A percentile compares a stretch with the other conserved stretches of the same genome.
Evolutionary conservation across 1,140 invertebrate species (phyloP).

Genomic region (Drosophila suzukii): DNA sequence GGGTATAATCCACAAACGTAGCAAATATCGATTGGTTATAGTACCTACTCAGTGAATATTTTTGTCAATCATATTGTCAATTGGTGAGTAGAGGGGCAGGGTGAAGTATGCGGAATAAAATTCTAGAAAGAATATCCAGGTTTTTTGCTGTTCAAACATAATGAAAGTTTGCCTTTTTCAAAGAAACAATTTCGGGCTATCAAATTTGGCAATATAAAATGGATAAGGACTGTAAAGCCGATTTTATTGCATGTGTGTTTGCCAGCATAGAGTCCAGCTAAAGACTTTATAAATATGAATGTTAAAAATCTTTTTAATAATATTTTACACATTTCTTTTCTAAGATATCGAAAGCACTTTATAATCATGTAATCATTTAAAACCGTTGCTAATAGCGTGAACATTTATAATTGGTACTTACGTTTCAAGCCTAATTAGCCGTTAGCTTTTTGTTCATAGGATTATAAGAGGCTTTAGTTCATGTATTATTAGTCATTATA

Average conservation of each 20-base stretch:
- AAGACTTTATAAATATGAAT: background rate
- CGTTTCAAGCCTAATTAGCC: background rate
- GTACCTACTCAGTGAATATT: slow-evolving; percentile 27
- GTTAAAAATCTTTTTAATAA: background rate
- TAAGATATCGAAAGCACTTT: too few relatives aligned
- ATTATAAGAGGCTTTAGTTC: background rate
- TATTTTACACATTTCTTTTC: background rate
- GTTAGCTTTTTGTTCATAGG: background rate
- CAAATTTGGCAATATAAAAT: background rate
- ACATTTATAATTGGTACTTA: too few relatives aligned
- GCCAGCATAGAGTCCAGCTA: background rate
- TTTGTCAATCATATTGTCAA: slow-evolving; percentile 34
- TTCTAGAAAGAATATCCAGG: slow-evolving; percentile 2
- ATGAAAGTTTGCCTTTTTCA: slow-evolving; percentile 2
- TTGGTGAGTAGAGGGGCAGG: background rate
- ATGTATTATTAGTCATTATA: background rate
- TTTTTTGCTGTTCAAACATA: slow-evolving; percentile 1
- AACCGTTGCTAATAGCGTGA: too few relatives aligned
- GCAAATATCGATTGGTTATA: slow-evolving; percentile 40
- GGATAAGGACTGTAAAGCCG: background rate
- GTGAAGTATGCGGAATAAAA: slow-evolving; percentile 19
- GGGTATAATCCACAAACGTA: slow-evolving; percentile 21
- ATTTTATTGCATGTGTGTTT: slow-evolving; percentile 10
- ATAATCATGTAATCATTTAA: too few relatives aligned
- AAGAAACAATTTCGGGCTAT: background rate